Evolutionary conservation across 2,888 invertebrate species (phyloP), one percentile per base, ranked within the genome.

Genomic region (Sminthurides aquaticus): DNA sequence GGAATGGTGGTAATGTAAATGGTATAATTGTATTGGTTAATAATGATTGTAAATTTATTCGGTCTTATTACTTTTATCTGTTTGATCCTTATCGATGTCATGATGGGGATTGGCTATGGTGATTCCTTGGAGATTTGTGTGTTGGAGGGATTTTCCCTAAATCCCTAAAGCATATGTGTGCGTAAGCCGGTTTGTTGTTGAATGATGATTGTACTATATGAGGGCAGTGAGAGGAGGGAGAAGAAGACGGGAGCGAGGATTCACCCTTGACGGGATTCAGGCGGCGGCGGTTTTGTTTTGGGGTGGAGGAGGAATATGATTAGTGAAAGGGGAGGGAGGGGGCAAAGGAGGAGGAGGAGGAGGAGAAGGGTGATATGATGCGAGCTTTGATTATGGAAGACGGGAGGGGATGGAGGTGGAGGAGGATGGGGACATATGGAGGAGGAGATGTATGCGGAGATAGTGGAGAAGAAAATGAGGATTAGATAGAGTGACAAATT

Each of bases 401-500:
- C 2, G 55, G 25, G 18, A 55, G 3, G 24, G 55, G 22, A 11
- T 2, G 5, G n/a, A 11, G 22, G 24, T 55, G 24, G 55, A 15
- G 22, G 24, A 24, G 55, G 22, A 55, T 55, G 25, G 52, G 52
- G 52, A 52, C 22, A 52, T 15, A 20, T 15, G 52, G n/a, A 52
- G 52, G 5, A 52, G 20, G n/a, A 52, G 52, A 22, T 20, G 22
- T n/a, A 52, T 52, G 22, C 22, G n/a, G 43, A 60, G 48, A 60
- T 60, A 25, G 43, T 34, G 15, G 43, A 22, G 48, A 60, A 49
- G 57, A 63, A 60, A 60, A 60, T 63, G 63, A 63, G 63, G 57
- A 63, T 63, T 63, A 63, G 63, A 63, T 63, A 63, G 63, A 62
- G 62, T 62, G 62, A 62, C 62, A 62, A 62, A 62, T 62, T 61